These are phyloP conservation scores for Hycleus phaleratus DNA, from an alignment of 1,140 invertebrate species.

Conservation along the genomic window DNA sequence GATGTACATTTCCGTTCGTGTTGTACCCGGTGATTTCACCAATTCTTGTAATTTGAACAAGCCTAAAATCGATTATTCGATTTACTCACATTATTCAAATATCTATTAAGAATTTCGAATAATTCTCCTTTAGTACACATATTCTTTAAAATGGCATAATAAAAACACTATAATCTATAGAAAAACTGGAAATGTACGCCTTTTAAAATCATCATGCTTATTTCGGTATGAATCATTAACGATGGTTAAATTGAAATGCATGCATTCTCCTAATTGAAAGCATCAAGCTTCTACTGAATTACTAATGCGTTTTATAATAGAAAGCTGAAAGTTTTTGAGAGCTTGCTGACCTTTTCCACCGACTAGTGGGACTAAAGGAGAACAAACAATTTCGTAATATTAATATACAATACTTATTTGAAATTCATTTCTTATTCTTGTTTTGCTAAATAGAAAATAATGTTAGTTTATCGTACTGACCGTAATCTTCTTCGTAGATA, in stretches of 20 bases:
- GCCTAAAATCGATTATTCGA: conserved; percentile 49
- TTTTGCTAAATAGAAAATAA: background rate
- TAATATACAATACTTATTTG: background rate
- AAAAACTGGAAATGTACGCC: no score
- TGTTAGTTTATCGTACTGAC: conserved; percentile 42
- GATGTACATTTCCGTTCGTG: conserved; percentile 74
- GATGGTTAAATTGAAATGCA: no score
- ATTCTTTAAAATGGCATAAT: no score
- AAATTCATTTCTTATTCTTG: background rate
- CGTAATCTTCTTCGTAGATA: conserved; percentile 84
- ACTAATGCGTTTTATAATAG: conserved; percentile 13
- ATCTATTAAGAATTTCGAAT: no score
- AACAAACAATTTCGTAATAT: background rate
- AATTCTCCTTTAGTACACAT: no score
- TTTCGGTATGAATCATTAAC: no score
- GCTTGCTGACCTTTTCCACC: conserved; percentile 32
- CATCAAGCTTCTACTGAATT: conserved; percentile 10
- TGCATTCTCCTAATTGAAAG: background rate
- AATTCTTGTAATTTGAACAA: conserved; percentile 81
- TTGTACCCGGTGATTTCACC: conserved; percentile 56
- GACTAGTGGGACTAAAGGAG: conserved; percentile 29
- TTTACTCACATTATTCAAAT: background rate
- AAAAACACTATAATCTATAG: no score
- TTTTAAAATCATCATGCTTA: no score
- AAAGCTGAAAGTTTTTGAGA: conserved; percentile 15